Base-by-base conservation (phyloP, 1,140 invertebrate species). In the Caenorhabditis latens region DNA sequence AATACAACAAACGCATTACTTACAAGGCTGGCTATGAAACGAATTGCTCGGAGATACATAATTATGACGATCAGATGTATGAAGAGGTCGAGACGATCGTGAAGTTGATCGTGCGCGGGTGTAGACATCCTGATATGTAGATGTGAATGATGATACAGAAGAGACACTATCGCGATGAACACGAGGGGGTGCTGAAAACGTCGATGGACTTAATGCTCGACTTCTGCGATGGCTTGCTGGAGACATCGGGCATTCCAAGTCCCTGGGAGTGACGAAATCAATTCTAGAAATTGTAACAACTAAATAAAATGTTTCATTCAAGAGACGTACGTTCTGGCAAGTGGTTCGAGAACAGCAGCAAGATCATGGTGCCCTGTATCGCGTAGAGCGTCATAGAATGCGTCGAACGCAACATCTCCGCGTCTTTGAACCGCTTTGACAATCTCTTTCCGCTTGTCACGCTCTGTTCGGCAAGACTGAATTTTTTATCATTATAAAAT, bases 371-470 rank as follows among this genome's bases (percentile, higher is more conserved):
- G 84, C 43, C 58, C 58, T 8, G 63, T 85, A 46, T 53, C 43
- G 48, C 43, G 46, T 6, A 85, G 58, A 53, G 84, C 84, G 16
- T 85, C 55, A 79, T 85, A 85, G 42, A 85, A 67, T 48, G 63
- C 46, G 50, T 85, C 50, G 65, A 75, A 85, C 48, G 84, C 84
- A n/a, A 53, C 63, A 85, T 85, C 84, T 79, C 84, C 84, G 4
- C 84, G 84, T 55, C 46, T 32, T 50, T 85, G 63, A 16, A 85
- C 65, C 9, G 84, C 63, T 79, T 85, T 85, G 4, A 85, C 46
- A 24, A 85, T 50, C 32, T 85, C 84, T 48, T 32, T 32, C 11
- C 84, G 65, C 21, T 50, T 53, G 4, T 85, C 67, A 13, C 63
- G 67, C n/a, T 40, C 84, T 14, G 84, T 75, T 24, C 55, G 32